Evolutionary conservation across 2,113 vertebrate genomes (phyloP).

Genomic region (Actenoides lindsayi): DNA sequence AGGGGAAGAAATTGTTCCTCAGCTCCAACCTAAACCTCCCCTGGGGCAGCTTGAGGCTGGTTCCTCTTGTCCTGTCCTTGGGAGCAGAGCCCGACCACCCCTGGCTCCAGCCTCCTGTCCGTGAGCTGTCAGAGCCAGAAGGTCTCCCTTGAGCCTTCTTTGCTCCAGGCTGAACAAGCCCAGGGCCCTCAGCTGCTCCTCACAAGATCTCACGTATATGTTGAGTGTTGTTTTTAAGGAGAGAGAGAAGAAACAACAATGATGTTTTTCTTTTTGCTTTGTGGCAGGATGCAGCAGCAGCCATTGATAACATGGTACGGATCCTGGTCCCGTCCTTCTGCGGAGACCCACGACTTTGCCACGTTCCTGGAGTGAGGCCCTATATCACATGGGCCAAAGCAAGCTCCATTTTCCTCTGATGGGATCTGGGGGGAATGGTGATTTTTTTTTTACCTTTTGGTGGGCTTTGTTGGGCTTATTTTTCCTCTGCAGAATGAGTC

Average conservation of each 20-base stretch:
- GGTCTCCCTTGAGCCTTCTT: background rate
- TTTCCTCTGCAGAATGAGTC: conserved; percentile 88
- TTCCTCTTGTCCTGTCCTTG: background rate
- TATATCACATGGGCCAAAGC: background rate
- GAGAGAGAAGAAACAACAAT: background rate
- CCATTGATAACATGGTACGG: conserved; percentile 95
- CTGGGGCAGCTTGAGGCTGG: no score
- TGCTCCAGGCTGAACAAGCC: background rate
- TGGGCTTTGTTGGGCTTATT: background rate
- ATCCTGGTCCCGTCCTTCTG: rapidly evolving
- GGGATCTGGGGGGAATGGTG: rapidly evolving
- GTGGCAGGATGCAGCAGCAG: conserved; percentile 91
- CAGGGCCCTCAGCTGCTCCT: no score
- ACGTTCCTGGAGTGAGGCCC: rapidly evolving
- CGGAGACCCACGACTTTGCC: rapidly evolving
- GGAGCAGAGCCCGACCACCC: no score
- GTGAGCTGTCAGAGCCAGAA: background rate
- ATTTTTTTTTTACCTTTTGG: background rate
- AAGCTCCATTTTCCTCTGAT: background rate
- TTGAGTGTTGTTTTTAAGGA: background rate
- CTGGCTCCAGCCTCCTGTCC: no score
- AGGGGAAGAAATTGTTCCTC: no score
- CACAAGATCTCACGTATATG: background rate
- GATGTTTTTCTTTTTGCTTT: background rate
- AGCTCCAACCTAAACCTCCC: no score